These are phyloP conservation scores for Drosophila affinis DNA, from an alignment of 2,888 invertebrate genomes.

Conservation along the genomic window DNA sequence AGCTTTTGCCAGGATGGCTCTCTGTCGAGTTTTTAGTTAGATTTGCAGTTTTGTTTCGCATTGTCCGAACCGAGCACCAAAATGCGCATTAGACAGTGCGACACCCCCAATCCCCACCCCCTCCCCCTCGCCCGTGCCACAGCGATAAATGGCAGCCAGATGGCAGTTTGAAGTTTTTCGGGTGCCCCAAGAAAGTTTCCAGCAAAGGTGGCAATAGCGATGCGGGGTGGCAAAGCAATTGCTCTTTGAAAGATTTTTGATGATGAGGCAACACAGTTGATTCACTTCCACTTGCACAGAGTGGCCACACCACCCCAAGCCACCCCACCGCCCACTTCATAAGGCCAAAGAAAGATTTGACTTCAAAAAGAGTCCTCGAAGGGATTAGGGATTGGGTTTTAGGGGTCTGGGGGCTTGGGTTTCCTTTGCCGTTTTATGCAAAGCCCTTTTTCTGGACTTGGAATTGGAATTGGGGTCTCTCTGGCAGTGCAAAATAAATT, in stretches of 20 bases:
- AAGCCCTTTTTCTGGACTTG: background rate
- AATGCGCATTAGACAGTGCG: conserved; percentile 59
- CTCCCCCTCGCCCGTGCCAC: conserved; percentile 5
- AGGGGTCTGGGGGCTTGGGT: background rate
- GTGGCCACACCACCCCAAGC: too few relatives aligned
- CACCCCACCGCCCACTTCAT: conserved; percentile 4
- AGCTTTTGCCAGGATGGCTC: conserved; percentile 3
- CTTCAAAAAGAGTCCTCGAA: background rate
- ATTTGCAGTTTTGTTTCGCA: conserved; percentile 67
- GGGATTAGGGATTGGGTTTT: background rate
- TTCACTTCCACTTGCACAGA: conserved; percentile 1
- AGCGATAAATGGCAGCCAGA: conserved; percentile 61
- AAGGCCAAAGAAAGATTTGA: background rate
- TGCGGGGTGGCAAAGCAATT: conserved; percentile 25
- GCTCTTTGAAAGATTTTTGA: conserved; percentile 44
- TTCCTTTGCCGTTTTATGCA: background rate
- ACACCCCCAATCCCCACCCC: too few relatives aligned
- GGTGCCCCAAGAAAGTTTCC: conserved; percentile 30
- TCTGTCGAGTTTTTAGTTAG: conserved; percentile 69
- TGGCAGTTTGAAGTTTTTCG: conserved; percentile 52
- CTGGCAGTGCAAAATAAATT: conserved; percentile 46
- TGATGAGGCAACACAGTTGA: conserved; percentile 42
- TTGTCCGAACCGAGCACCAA: conserved; percentile 17
- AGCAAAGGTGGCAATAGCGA: background rate
- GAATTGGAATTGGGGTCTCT: conserved; percentile 4